A percentile compares a stretch with the other conserved stretches of the same genome.
Evolutionary conservation across 2,797 vertebrate species (phyloP).

Genomic region (Helicolenus hilgendorfi): DNA sequence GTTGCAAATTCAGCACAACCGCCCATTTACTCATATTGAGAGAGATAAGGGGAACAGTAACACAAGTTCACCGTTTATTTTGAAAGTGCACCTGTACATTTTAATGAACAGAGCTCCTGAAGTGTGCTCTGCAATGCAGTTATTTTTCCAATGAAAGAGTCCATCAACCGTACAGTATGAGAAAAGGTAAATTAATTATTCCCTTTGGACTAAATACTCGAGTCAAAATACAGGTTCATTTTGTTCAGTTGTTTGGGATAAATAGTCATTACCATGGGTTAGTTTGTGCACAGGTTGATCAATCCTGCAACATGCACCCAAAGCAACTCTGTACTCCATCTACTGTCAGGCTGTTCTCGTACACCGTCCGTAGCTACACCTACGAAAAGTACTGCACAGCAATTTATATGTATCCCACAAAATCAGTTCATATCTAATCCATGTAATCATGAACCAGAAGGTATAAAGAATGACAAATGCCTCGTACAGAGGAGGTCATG

Average conservation of each 20-base stretch:
- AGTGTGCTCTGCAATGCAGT: background rate
- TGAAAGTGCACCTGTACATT: background rate
- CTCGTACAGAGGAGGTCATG: background rate
- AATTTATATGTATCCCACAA: background rate
- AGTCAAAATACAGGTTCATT: background rate
- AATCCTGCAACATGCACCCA: background rate
- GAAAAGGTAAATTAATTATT: conserved; percentile 10
- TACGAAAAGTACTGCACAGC: background rate
- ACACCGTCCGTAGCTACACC: background rate
- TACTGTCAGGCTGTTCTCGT: background rate
- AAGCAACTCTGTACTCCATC: background rate
- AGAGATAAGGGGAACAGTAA: conserved; percentile 28
- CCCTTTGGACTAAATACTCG: background rate
- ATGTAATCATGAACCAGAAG: background rate
- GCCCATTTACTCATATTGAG: background rate
- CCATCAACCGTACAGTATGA: background rate
- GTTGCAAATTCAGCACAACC: conserved; percentile 6
- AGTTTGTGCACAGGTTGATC: background rate
- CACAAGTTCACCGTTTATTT: conserved; percentile 9
- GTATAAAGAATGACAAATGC: background rate
- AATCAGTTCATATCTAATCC: background rate
- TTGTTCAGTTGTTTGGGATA: background rate
- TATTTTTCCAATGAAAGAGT: background rate
- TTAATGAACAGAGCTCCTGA: background rate
- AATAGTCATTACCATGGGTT: background rate